Evolutionary conservation across 2,888 invertebrate species (phyloP), one percentile per base, ranked within the genome.

Genomic region (Cheilosia variabilis): DNA sequence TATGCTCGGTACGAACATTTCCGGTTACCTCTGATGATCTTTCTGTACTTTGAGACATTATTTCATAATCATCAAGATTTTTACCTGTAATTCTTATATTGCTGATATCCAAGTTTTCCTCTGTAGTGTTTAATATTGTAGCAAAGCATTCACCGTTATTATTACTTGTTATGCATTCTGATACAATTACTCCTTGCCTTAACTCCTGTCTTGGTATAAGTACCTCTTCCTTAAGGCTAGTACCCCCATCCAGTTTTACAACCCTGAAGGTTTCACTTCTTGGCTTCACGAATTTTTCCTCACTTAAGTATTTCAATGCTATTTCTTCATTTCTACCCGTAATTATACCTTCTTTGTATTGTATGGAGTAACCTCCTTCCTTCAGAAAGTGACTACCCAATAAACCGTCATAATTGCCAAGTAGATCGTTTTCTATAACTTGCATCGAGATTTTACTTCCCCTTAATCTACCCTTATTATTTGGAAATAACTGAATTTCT

Each of bases 331-430:
- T n/a, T 34, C 47, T 71, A 17, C 27, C 37, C 58, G 22, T 58
- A 10, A 58, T 24, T 17, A 72, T 52, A n/a, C 41, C 60, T 37
- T 72, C 72, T 17, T 60, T 72, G 52, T 60, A 62, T 53, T 62
- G 43, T 5, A 72, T 72, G 13, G 60, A 71, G 41, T 71, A 71
- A 60, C 71, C 71, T 71, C 62, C 72, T 62, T 72, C 62, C 41
- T 72, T 47, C 17, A 72, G 43, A 62, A 72, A 62, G 15, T 62
- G 53, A 9, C 72, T 62, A 41, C 60, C 60, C 52, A 60, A 50
- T 17, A 72, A 15, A 13, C 52, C 60, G 10, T 72, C 52, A 52
- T 62, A 72, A 2, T 60, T 52, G 9, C 53, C 53, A 50, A 62
- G 62, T 62, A 62, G n/a, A 19, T 43, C 22, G 17, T 53, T 63